A percentile compares a stretch with the other conserved stretches of the same genome.
Conservation (phyloP, 2,888 invertebrate species). For the Orgyia antiqua region DNA sequence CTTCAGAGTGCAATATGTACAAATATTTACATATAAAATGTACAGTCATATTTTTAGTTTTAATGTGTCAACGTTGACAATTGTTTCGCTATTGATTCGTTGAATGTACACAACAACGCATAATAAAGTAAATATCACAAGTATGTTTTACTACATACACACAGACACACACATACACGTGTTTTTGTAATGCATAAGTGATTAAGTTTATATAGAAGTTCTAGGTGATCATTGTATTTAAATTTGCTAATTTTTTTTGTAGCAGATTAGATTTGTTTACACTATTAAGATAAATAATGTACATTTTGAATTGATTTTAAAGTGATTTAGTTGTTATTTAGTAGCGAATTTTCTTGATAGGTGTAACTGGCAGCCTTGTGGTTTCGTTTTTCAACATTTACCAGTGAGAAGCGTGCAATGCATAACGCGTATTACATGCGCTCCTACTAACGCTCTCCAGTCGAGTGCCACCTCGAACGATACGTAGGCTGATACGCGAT, state of each 20-base stretch:
- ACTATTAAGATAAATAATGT: slow-evolving; percentile 71
- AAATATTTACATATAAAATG: slow-evolving; percentile 81
- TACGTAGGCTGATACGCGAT: slow-evolving; percentile 56
- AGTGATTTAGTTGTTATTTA: slow-evolving; percentile 78
- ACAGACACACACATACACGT: slow-evolving; percentile 47
- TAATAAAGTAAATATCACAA: slow-evolving; percentile 70
- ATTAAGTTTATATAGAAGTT: slow-evolving; percentile 72
- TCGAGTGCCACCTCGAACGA: slow-evolving; percentile 49
- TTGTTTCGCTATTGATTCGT: slow-evolving; percentile 63
- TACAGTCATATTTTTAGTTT: slow-evolving; percentile 76
- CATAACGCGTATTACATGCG: slow-evolving; percentile 43
- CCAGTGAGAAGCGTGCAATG: slow-evolving; percentile 73
- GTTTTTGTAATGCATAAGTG: slow-evolving; percentile 74
- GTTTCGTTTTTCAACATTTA: slow-evolving; percentile 51
- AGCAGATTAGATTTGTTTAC: slow-evolving; percentile 77
- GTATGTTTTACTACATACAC: slow-evolving; percentile 46
- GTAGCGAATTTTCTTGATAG: slow-evolving; percentile 73
- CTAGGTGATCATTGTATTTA: slow-evolving; percentile 75
- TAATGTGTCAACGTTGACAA: slow-evolving; percentile 69
- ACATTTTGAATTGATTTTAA: slow-evolving; percentile 77
- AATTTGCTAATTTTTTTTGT: slow-evolving; percentile 77
- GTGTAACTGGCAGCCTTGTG: slow-evolving; percentile 66
- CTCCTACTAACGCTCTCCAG: slow-evolving; percentile 3
- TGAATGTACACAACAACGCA: slow-evolving; percentile 71
- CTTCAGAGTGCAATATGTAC: slow-evolving; percentile 85